phyloP scores from a whole-genome alignment of 2,797 vertebrate species.

The Poliocrania exsul region DNA sequence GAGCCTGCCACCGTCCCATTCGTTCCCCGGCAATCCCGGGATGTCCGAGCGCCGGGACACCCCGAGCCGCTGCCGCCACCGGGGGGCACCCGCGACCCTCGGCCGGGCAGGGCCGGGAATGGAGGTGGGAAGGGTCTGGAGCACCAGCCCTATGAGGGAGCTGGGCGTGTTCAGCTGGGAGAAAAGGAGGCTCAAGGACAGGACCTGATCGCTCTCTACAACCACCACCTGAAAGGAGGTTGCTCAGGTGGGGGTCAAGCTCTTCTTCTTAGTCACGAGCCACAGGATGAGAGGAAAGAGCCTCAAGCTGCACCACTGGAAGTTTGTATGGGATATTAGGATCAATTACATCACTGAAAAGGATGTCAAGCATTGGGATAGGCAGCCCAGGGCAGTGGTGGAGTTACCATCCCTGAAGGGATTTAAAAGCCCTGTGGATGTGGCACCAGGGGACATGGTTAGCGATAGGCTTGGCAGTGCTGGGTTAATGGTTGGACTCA shows the following conservation, averaged over 20 bases:
- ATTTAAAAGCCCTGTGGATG: background rate
- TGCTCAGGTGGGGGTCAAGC: rapidly evolving
- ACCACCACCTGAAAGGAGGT: background rate
- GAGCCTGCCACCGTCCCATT: background rate
- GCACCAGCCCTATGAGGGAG: background rate
- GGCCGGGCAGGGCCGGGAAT: too few relatives aligned
- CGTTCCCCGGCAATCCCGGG: background rate
- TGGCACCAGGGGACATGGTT: background rate
- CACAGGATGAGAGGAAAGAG: background rate
- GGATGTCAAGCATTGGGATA: background rate
- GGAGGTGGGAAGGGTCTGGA: background rate
- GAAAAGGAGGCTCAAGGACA: background rate
- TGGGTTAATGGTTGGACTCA: background rate
- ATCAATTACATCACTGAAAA: background rate
- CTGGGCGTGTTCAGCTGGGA: background rate
- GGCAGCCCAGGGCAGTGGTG: background rate
- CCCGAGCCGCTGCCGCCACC: background rate
- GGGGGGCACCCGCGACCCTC: background rate
- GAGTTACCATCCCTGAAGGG: background rate
- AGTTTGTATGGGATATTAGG: background rate
- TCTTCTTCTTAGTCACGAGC: background rate
- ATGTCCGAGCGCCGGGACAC: background rate
- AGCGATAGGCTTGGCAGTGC: background rate
- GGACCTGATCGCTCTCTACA: background rate
- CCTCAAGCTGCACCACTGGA: background rate